Evolutionary conservation across 2,113 vertebrate genomes (phyloP), one percentile per base, ranked within the genome.

Genomic region (Hiodon alosoides): DNA sequence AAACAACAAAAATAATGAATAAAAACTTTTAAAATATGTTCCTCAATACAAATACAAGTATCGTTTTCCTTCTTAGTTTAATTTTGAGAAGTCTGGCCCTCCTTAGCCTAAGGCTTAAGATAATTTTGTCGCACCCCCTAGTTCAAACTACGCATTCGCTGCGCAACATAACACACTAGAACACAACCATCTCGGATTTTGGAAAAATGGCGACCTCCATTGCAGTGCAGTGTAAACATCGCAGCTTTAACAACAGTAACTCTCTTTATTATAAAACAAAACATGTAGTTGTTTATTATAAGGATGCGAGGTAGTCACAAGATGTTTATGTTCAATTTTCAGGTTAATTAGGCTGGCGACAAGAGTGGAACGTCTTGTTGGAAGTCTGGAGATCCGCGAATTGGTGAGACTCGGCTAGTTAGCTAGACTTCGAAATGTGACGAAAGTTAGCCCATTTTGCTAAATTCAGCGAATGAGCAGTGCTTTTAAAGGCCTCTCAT

Each of bases 311-410:
- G 11, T 80, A 74, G 84, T 90, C 77, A 89, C 79, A 82, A 83
- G 79, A 83, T 90, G 81, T 91, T 78, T 90, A 88, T 90, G 82
- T 85, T 88, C 81, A 88, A 87, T 85, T 91, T 91, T 77, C 88
- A 91, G 89, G 86, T 90, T 76, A 78, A 81, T 61, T 81, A 75
- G 78, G 72, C 65, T 47, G 71, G 70, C 74, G 80, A 47, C 74
- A 75, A 67, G 81, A 79, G 13, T n/a, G 48, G 58, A 79, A 74
- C 54, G 11, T 51, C 10, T 62, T 69, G 74, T 50, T 64, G 68
- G 73, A 76, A 53, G 52, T 50, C 9, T 57, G 78, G 53, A 51
- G 67, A 74, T 46, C 83, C 83, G 78, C 72, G 53, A 78, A 66
- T 47, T 60, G 59, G 67, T 76, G 67, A 69, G 65, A 8, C 13